These are phyloP conservation scores for Chalcis sispes DNA, from an alignment of 2,888 invertebrate genomes.

Conservation along the genomic window DNA sequence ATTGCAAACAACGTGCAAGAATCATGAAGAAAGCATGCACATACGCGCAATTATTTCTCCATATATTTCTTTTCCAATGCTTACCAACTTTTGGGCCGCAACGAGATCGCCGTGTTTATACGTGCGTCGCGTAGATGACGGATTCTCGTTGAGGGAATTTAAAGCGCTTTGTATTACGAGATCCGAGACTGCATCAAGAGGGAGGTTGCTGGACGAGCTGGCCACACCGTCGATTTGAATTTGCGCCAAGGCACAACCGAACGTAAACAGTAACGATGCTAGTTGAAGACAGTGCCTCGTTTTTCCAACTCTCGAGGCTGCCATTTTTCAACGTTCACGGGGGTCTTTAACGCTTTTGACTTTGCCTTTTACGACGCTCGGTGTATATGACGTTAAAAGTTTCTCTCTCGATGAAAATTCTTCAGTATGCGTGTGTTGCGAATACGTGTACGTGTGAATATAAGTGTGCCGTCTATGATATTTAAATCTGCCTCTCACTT, in stretches of 20 bases:
- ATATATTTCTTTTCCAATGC: conserved; percentile 35
- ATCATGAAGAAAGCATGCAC: background rate
- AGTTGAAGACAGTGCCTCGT: conserved; percentile 10
- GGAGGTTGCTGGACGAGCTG: conserved; percentile 58
- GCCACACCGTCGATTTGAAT: conserved; percentile 19
- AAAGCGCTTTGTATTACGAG: conserved; percentile 66
- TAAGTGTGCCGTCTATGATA: too few species aligned
- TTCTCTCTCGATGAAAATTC: too few species aligned
- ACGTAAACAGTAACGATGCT: background rate
- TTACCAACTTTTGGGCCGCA: conserved; percentile 69
- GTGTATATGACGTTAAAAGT: too few species aligned
- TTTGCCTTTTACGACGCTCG: background rate
- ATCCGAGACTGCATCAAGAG: conserved; percentile 62
- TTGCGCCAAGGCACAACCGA: conserved; percentile 5
- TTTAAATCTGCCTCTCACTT: conserved; percentile 36
- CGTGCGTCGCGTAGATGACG: conserved; percentile 65
- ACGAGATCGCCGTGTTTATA: conserved; percentile 69
- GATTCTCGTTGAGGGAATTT: conserved; percentile 62
- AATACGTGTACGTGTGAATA: background rate
- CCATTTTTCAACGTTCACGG: conserved; percentile 24
- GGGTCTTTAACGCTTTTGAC: background rate
- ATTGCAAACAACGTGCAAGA: background rate
- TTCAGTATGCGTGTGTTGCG: background rate
- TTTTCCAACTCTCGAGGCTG: conserved; percentile 39
- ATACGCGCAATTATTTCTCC: background rate